Percentiles rank a stretch among this genome's conserved stretches.
Conservation (phyloP, 2,888 invertebrate genomes). For the Sarcophaga carnaria region DNA sequence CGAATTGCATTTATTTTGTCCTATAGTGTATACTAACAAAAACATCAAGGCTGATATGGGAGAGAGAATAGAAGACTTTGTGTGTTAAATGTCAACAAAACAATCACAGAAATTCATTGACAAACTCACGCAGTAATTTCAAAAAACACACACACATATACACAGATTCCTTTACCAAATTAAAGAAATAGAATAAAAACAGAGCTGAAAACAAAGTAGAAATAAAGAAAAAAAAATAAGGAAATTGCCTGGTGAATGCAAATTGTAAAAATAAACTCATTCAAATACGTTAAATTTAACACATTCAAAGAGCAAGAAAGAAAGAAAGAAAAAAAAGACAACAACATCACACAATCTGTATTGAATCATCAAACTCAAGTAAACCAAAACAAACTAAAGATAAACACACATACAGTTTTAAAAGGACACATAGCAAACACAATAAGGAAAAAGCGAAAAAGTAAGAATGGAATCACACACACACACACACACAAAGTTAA, state of each 20-base stretch:
- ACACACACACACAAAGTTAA: slow-evolving; percentile 19
- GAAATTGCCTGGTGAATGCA: slow-evolving; percentile 5
- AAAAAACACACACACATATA: slow-evolving; percentile 1
- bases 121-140: not conserved
- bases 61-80: not conserved
- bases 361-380: slow-evolving; percentile 50
- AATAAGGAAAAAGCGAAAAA: slow-evolving; percentile 5
- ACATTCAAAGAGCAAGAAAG: slow-evolving; percentile 18
- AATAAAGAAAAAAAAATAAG: slow-evolving; percentile 6
- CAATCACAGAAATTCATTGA: not conserved
- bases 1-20: no score
- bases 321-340: slow-evolving; percentile 24
- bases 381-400: slow-evolving; percentile 30
- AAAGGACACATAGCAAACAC: no score
- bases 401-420: not conserved
- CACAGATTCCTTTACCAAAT: slow-evolving; percentile 35
- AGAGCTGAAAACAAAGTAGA: not conserved
- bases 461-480: not conserved
- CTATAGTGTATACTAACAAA: not conserved
- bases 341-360: slow-evolving; percentile 45
- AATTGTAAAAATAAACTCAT: slow-evolving; percentile 49
- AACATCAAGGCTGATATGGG: not conserved
- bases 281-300: slow-evolving; percentile 50
- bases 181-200: slow-evolving; percentile 14
- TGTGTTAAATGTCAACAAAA: slow-evolving; percentile 1